Conservation (phyloP, 2,888 invertebrate species). For the Apodemia hepburni region DNA sequence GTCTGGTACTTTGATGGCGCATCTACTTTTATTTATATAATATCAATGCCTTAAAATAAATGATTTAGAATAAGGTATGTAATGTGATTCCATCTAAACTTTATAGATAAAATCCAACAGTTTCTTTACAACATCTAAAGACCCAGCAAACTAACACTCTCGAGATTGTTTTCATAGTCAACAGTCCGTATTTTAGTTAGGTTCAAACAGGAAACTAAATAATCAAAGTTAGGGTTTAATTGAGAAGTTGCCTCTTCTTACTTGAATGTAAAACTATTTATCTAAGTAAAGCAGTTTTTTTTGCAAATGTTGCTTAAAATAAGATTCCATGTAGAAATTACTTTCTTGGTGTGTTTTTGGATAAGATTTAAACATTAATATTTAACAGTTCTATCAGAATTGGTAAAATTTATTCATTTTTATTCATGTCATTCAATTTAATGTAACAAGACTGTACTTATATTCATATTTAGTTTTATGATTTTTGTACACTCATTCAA, state of each 20-base stretch:
- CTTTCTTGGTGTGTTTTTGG: no score
- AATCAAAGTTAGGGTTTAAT: slow-evolving; percentile 21
- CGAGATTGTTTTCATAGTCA: slow-evolving; percentile 16
- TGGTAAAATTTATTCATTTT: no score
- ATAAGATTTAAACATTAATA: no score
- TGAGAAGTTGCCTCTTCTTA: slow-evolving; percentile 13
- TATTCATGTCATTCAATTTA: no score
- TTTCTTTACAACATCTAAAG: slow-evolving; percentile 14
- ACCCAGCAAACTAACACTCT: neutral
- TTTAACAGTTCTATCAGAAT: no score
- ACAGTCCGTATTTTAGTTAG: slow-evolving; percentile 21
- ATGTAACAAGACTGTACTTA: no score
- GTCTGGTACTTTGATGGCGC: no score
- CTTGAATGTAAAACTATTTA: slow-evolving; percentile 6
- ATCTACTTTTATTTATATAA: no score
- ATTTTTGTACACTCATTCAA: no score
- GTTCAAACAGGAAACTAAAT: slow-evolving; percentile 22
- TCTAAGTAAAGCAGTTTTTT: neutral
- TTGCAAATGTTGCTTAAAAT: neutral
- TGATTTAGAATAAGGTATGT: neutral
- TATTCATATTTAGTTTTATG: no score
- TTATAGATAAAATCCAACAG: neutral
- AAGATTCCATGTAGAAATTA: no score
- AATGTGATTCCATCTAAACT: neutral
- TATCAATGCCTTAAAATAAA: no score